Base-by-base conservation (phyloP, 37 sponge, comb jelly and placozoan genomes). In the Amphimedon queenslandica region DNA sequence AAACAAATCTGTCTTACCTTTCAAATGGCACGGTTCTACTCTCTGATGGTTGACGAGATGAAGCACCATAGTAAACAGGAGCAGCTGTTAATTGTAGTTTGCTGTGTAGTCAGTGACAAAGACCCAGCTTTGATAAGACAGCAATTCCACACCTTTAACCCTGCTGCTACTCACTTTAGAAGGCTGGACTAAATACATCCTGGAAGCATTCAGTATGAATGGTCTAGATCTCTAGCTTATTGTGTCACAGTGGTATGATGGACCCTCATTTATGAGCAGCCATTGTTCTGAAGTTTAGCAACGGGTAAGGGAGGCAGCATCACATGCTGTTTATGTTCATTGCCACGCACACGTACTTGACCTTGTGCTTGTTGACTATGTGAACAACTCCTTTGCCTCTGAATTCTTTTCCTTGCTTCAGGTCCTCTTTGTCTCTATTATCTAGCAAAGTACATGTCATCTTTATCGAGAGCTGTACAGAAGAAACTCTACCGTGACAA, bases 261-360 rank as follows among this genome's bases (percentile, higher is more conserved):
- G 88, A 65, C 79, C 88, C 82, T 41, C 88, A 27, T 78, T 88
- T 55, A 88, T 88, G 82, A 88, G 88, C 42, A 82, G 88, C 37
- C 42, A 58, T 35, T 88, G 83, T 72, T 53, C 79, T 57, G 88
- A 79, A 58, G 83, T 88, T 35, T 82, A 81, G 61, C 74, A 79
- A 55, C 32, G 74, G 24, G 75, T 86, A 37, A 74, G 58, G 37
- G 87, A 79, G 36, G 31, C 71, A 63, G 81, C 47, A 55, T 82
- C 79, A 66, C 78, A 78, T 65, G 75, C 79, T 64, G 43, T 61
- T 29, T 82, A 88, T 64, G 77, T 82, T 28, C 82, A 81, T 75
- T 81, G 88, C 67, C 82, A 76, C 77, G 78, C 82, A 42, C 72
- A 47, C 73, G 42, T 31, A 4, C 63, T 78, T n/a, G n/a, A n/a